Percentiles rank a stretch among this genome's conserved stretches.
Evolutionary conservation across 2,797 vertebrate genomes (phyloP).

Genomic region (Sebastes goodei): DNA sequence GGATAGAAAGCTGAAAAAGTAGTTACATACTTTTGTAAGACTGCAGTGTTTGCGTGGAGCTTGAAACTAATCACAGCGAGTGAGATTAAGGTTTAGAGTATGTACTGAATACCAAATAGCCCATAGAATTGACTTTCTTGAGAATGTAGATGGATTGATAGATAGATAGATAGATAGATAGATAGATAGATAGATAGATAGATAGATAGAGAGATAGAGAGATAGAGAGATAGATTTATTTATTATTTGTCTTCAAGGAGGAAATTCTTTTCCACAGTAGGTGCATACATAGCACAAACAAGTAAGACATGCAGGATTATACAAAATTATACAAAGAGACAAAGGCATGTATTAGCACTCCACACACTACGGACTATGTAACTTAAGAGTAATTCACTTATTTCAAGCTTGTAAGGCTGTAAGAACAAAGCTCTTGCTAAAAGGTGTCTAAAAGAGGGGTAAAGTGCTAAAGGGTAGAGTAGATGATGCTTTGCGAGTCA

Average conservation of each 20-base stretch:
- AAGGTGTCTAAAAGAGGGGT: too few species aligned
- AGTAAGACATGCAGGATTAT: not conserved
- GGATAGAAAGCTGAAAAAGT: slow-evolving; percentile 23
- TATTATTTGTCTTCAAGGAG: not conserved
- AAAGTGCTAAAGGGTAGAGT: too few species aligned
- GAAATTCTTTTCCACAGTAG: not conserved
- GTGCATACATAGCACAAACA: not conserved
- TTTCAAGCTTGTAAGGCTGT: not conserved
- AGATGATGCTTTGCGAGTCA: too few species aligned
- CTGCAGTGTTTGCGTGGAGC: slow-evolving; percentile 31
- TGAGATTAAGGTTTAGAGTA: slow-evolving; percentile 20
- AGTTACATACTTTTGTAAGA: slow-evolving; percentile 32
- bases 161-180: too few species aligned
- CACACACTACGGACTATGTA: not conserved
- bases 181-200: too few species aligned
- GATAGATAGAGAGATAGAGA: too few species aligned
- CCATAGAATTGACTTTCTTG: slow-evolving; percentile 3
- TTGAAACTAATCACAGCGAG: slow-evolving; percentile 10
- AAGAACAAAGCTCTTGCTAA: too few species aligned
- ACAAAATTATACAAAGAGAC: not conserved
- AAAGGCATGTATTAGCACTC: not conserved
- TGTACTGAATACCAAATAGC: slow-evolving; percentile 40
- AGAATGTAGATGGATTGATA: not conserved
- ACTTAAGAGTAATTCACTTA: not conserved
- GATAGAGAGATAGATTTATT: not conserved